Evolutionary conservation across 1,140 invertebrate species (phyloP).

Genomic region (Sycophila sp.): DNA sequence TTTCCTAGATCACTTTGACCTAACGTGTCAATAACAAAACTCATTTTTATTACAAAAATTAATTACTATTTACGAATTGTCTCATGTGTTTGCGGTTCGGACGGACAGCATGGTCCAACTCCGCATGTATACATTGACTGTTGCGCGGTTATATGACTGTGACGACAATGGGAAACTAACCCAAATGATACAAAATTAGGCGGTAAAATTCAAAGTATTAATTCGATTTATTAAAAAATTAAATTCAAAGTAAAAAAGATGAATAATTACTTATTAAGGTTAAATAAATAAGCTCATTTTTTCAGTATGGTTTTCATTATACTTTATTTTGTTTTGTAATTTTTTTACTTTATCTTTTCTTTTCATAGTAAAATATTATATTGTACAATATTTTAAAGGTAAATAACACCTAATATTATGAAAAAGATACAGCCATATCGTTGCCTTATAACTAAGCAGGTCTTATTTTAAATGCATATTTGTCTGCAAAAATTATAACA

Average conservation of each 20-base stretch:
- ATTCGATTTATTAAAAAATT: neutral
- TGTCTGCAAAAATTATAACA: neutral
- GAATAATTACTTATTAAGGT: neutral
- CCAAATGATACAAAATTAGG: neutral
- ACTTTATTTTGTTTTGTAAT: neutral
- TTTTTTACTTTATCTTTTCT: neutral
- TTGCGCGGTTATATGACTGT: neutral
- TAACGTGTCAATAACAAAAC: conserved; percentile 55
- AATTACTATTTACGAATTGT: neutral
- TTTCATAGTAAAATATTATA: conserved; percentile 11
- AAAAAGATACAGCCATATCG: conserved; percentile 30
- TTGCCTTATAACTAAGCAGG: conserved; percentile 23
- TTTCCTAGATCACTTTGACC: conserved; percentile 42
- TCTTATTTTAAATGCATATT: conserved; percentile 10
- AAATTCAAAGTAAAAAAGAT: neutral
- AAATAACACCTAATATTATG: conserved; percentile 27
- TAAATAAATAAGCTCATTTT: no score
- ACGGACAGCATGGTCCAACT: neutral
- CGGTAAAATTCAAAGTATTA: neutral
- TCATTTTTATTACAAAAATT: no score
- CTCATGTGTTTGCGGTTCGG: neutral
- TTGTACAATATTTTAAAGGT: conserved; percentile 16
- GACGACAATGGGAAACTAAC: neutral
- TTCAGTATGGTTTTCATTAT: no score
- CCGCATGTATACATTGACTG: neutral